Percentiles rank a stretch among this genome's conserved stretches.
These are phyloP conservation scores for Byasa hedistus DNA, from an alignment of 2,888 invertebrate species.

Conservation along the genomic window DNA sequence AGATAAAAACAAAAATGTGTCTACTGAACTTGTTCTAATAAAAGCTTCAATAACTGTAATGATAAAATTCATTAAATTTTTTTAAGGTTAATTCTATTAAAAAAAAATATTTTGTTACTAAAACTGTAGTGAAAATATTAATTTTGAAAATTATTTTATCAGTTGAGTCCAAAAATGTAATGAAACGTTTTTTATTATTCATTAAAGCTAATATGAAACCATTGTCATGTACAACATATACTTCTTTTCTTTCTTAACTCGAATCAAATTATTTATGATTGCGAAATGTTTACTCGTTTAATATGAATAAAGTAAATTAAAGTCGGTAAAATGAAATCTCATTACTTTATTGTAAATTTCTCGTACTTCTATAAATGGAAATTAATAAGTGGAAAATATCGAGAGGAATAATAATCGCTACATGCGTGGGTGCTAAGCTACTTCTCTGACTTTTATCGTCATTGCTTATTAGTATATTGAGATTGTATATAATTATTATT, in stretches of 20 bases:
- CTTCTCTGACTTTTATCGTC: not conserved
- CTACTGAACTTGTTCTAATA: too few species aligned
- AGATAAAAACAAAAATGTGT: too few species aligned
- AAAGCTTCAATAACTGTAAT: too few species aligned
- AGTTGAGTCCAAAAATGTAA: too few species aligned
- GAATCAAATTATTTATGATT: not conserved
- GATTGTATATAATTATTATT: not conserved
- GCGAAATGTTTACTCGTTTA: not conserved
- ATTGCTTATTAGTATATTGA: not conserved
- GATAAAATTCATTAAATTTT: too few species aligned
- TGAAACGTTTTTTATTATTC: too few species aligned
- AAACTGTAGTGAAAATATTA: too few species aligned
- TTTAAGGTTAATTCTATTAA: too few species aligned
- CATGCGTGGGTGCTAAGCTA: conserved; percentile 11
- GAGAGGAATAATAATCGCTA: conserved; percentile 4
- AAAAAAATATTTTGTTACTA: too few species aligned
- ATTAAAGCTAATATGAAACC: too few species aligned
- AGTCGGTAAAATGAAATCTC: not conserved
- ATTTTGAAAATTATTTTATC: too few species aligned
- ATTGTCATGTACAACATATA: not conserved
- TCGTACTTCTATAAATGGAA: conserved; percentile 11
- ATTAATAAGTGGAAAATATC: conserved; percentile 6
- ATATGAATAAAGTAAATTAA: not conserved
- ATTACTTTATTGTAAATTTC: not conserved
- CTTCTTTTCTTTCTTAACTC: not conserved